Percentiles rank a stretch among this genome's conserved stretches.
phyloP scores from a whole-genome alignment of 1,140 invertebrate species.

The Chironomus tepperi region DNA sequence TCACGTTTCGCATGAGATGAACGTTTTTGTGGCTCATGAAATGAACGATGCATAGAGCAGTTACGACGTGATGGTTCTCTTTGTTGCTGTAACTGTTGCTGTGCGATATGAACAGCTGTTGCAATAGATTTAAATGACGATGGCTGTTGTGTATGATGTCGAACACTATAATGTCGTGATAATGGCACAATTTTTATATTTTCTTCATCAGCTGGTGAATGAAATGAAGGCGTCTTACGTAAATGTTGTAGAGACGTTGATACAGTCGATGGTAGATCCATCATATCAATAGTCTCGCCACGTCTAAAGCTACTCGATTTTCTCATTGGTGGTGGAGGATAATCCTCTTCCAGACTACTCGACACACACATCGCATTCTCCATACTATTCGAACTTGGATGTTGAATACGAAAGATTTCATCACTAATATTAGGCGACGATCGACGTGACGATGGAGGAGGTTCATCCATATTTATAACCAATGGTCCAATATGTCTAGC shows the following conservation, averaged over 20 bases:
- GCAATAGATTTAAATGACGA: not conserved
- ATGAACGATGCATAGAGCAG: slow-evolving; percentile 38
- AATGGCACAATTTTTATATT: slow-evolving; percentile 10
- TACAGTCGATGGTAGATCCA: not conserved
- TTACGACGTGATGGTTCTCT: slow-evolving; percentile 30
- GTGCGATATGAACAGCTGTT: not conserved
- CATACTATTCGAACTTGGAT: slow-evolving; percentile 29
- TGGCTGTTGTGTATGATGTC: slow-evolving; percentile 31
- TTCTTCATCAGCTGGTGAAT: slow-evolving; percentile 28
- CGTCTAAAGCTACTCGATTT: slow-evolving; percentile 28
- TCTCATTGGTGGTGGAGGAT: slow-evolving; percentile 36
- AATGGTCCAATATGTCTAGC: slow-evolving; percentile 21
- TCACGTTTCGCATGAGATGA: slow-evolving; percentile 26
- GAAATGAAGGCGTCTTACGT: slow-evolving; percentile 27
- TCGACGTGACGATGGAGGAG: slow-evolving; percentile 31
- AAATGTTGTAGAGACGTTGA: slow-evolving; percentile 29
- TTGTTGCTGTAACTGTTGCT: slow-evolving; percentile 20
- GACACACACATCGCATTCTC: slow-evolving; percentile 27
- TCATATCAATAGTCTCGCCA: slow-evolving; percentile 12
- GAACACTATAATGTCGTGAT: slow-evolving; percentile 37
- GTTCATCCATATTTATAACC: slow-evolving; percentile 34
- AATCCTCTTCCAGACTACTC: slow-evolving; percentile 34
- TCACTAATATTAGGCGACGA: slow-evolving; percentile 1
- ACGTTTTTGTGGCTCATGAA: slow-evolving; percentile 35
- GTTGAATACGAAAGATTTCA: slow-evolving; percentile 1